Base-by-base conservation (phyloP, 2,113 vertebrate genomes). In the Dolichallabes microphthalmus region DNA sequence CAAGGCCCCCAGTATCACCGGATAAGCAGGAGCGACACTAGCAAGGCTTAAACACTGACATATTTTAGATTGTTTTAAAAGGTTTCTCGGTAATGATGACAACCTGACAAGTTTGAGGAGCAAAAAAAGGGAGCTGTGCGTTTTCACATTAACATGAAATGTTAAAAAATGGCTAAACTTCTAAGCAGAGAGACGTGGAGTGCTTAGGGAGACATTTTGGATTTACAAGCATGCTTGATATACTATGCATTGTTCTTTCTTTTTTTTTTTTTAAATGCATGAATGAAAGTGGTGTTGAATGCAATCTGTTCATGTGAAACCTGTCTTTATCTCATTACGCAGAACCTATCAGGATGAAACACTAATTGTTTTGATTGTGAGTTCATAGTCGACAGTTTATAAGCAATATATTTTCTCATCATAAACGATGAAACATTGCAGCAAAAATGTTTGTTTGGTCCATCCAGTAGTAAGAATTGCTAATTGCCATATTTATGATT, bases 1-100 rank as follows among this genome's bases (percentile, higher is more conserved):
- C 63, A 63, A 82, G 71, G 27, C 57, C 27, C 75, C 60, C 45
- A 3, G 32, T 30, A 74, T 64, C 57, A 64, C 58, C 14, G 2
- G 9, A 10, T 82, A 64, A 86, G 85, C 55, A 63, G 45, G 64
- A 27, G 79, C 39, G 66, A 75, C 69, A 66, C 45, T 19, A 74
- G 20, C 6, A 27, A 25, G 68, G 55, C 55, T 45, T 79, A n/a
- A 82, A n/a, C 39, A 15, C 77, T 58, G 63, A 69, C 64, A 60
- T 69, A 45, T 69, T 85, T 55, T 35, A 79, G 45, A 53, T 84
- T 77, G 19, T n/a, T 5, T 19, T 52, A 39, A 55, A 68, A 57
- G 13, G 19, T 57, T 68, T 85, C 52, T 57, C 1, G 14, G 27
- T 77, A 84, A 76, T 63, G 35, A 15, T 83, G 82, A 68, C 63